Percentiles rank a stretch among this genome's conserved stretches.
These are phyloP conservation scores for Lithophane semibrunnea DNA, from an alignment of 2,888 invertebrate species.

Conservation along the genomic window DNA sequence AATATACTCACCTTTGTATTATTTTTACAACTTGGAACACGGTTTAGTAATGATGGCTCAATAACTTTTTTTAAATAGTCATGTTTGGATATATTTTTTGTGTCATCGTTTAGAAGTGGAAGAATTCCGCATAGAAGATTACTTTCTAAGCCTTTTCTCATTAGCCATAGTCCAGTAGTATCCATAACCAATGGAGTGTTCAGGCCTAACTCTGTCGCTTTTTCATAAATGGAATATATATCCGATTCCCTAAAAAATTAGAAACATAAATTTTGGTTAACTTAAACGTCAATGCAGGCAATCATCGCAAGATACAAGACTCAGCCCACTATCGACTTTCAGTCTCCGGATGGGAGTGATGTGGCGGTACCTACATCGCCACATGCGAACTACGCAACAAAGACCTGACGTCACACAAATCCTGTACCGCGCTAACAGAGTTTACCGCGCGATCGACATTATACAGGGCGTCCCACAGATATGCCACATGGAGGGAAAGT, in stretches of 20 bases:
- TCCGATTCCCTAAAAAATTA: constrained; percentile 92
- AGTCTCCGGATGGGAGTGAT: too few relatives aligned
- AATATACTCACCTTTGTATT: constrained; percentile 92
- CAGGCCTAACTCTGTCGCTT: constrained; percentile 92
- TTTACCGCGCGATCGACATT: too few relatives aligned
- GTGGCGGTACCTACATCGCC: too few relatives aligned
- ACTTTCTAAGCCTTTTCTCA: constrained; percentile 95
- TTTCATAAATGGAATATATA: constrained; percentile 93
- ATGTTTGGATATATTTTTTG: constrained; percentile 72
- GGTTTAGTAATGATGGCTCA: constrained; percentile 94
- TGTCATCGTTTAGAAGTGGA: constrained; percentile 92
- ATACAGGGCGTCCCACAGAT: too few relatives aligned
- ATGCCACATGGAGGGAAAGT: too few relatives aligned
- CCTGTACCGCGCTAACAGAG: too few relatives aligned
- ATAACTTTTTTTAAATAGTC: constrained; percentile 86
- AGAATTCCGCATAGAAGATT: constrained; percentile 95
- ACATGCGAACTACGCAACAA: too few relatives aligned
- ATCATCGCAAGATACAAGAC: too few relatives aligned
- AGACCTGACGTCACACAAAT: too few relatives aligned
- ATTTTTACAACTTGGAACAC: constrained; percentile 94
- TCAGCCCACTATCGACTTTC: too few relatives aligned
- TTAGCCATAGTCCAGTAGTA: constrained; percentile 94
- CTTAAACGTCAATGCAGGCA: not conserved
- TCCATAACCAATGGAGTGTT: constrained; percentile 96
- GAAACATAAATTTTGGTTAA: not conserved